Base-by-base conservation (phyloP, 2,797 vertebrate genomes). In the Neoniphon sammara region DNA sequence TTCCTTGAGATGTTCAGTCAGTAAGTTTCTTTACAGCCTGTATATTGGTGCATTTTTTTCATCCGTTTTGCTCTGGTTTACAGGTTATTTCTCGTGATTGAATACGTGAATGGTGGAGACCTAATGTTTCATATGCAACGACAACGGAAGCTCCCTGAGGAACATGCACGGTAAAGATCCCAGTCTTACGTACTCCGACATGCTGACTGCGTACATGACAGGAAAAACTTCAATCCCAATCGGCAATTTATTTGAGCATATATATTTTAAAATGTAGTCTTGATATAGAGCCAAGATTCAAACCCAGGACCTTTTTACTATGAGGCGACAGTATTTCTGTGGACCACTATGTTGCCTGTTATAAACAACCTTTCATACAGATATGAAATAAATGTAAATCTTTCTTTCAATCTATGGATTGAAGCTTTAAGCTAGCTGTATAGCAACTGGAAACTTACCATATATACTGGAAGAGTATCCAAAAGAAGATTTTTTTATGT, bases 111-210 rank as follows among this genome's bases (percentile, higher is more conserved):
- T 0, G 97, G 98, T 0, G 98, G 98, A 2, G 97, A 99, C 86
- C 94, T 99, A 84, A 99, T 99, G 97, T 99, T 99, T 89, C 98
- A 99, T 86, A 99, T 99, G 98, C 98, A 99, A 89, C 93, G 97
- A 39, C 98, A 99, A 79, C 92, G 97, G 87, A 99, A 99, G 52
- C 97, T 99, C 66, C 97, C 98, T 0, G 98, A 99, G 83, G 98
- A 99, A 86, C 98, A 99, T 0, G 96, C 97, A 56, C 96, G 97
- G 98, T 99, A 95, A 78, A 46, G 23, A 42, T 71, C 50, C 79
- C 77, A 66, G 25, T 74, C 64, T 31, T 46, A 9, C 8, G 1
- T 49, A 49, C 5, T 49, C 7, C 14, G n/a, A 49, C 63, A 78
- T 52, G 10, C 56, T 75, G 67, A 39, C 59, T 56, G 25, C 14